Evolutionary conservation across 2,888 invertebrate genomes (phyloP).

Genomic region (Lordiphosa andalusiaca): DNA sequence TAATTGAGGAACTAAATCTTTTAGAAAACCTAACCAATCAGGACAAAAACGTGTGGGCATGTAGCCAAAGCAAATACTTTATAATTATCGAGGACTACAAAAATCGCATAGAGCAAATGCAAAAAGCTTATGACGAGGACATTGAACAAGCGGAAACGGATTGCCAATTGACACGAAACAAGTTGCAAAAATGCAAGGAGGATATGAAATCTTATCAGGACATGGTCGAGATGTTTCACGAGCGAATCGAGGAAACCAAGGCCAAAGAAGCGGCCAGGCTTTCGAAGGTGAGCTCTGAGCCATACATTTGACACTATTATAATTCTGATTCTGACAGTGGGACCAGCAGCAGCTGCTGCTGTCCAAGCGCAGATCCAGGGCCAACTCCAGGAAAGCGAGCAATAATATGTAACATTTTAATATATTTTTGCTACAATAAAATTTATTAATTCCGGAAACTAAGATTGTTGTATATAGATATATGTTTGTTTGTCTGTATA

Average conservation of each 20-base stretch:
- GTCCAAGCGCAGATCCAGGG: neutral
- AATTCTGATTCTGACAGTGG: too few species aligned
- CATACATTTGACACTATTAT: too few species aligned
- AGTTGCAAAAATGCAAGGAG: slow-evolving; percentile 37
- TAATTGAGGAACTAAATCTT: too few species aligned
- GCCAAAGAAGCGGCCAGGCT: neutral
- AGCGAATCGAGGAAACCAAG: slow-evolving; percentile 18
- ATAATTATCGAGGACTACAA: slow-evolving; percentile 19
- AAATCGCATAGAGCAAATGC: slow-evolving; percentile 7
- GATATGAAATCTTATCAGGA: slow-evolving; percentile 31
- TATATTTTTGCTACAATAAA: slow-evolving; percentile 66
- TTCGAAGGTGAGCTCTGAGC: neutral
- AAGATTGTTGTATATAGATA: slow-evolving; percentile 73
- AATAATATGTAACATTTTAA: too few species aligned
- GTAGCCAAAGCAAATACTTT: slow-evolving; percentile 13
- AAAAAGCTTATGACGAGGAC: slow-evolving; percentile 21
- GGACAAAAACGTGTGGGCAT: neutral
- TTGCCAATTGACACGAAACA: slow-evolving; percentile 13
- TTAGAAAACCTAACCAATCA: neutral
- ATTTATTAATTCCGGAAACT: slow-evolving; percentile 76
- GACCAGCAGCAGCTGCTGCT: too few species aligned
- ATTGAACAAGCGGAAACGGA: slow-evolving; percentile 22
- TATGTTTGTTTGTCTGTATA: slow-evolving; percentile 47
- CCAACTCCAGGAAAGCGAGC: neutral
- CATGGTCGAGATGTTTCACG: slow-evolving; percentile 31